Base-by-base conservation (phyloP, 2,113 vertebrate genomes). In the Lepisosteus oculatus region DNA sequence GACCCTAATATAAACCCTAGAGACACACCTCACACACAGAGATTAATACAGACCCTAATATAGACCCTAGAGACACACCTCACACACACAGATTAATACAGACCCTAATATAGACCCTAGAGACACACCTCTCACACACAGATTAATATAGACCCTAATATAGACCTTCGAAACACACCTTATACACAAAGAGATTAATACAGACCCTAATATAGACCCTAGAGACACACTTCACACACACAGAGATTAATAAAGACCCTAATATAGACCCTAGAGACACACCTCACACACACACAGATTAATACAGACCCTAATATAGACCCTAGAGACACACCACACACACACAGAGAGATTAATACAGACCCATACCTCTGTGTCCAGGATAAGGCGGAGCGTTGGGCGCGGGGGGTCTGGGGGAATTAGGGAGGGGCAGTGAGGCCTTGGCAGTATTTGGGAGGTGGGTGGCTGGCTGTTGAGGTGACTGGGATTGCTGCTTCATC, bases 301-400 rank as follows among this genome's bases (percentile, higher is more conserved):
- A 6, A 3, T 51, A 44, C 6, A 67, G 44, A 61, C 13, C 5
- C 5, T 11, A 3, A 51, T 17, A 13, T 47, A 13, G 7, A n/a
- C 3, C 13, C 15, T 61, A 47, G 11, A 70, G 43, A 59, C 66
- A 66, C 44, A 43, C 45, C 45, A 47, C 43, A 57, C 3, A 14
- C 14, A n/a, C 5, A 3, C 15, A 12, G 51, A 68, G 29, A n/a
- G 41, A 41, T 7, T 3, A 41, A 29, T 4, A 43, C 55, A 43
- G n/a, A 15, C 62, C 61, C 78, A 72, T 68, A 87, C 87, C 86
- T 86, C 78, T 85, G 57, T 66, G 81, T 74, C 87, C 89, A 0
- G 85, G 81, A 73, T 92, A 87, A 8, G 88, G 86, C 47, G 89
- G 88, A 14, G 89, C 87, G 66, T 84, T 85, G 55, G 83, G 73